Percentiles rank a stretch among this genome's conserved stretches.
Conservation (phyloP, 35 echinoderm and acorn worm genomes). For the Patiria miniata region DNA sequence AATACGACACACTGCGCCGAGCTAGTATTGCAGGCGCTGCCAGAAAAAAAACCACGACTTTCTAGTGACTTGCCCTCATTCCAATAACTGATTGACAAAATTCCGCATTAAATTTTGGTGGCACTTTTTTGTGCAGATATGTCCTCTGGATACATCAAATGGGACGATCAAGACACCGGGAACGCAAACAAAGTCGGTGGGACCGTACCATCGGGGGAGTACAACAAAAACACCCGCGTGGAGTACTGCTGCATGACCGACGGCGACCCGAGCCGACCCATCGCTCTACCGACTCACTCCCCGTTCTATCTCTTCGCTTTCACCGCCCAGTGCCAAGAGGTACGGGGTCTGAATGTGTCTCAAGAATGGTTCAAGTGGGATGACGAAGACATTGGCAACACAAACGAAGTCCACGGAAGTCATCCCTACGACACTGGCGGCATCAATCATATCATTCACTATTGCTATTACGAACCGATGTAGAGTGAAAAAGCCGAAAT, state of each 20-base stretch:
- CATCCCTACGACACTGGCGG: too few species aligned
- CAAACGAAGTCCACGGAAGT: too few species aligned
- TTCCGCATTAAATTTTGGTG: too few species aligned
- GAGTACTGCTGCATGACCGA: not conserved
- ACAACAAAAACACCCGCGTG: not conserved
- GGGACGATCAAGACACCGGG: not conserved
- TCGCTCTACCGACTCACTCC: not conserved
- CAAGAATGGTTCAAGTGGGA: not conserved
- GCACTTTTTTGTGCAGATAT: not conserved
- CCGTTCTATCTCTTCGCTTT: slow-evolving; percentile 1
- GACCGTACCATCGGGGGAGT: not conserved
- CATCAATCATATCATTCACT: too few species aligned
- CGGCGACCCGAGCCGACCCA: not conserved
- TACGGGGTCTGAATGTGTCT: not conserved
- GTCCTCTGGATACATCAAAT: not conserved
- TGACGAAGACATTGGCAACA: not conserved
- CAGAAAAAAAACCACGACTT: too few species aligned
- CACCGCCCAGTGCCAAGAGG: not conserved
- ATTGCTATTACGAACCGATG: too few species aligned
- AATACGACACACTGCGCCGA: too few species aligned
- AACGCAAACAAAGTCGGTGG: not conserved
- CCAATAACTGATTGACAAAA: too few species aligned
- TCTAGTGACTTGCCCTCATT: too few species aligned
- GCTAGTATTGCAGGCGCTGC: too few species aligned
- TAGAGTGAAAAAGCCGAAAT: too few species aligned